A percentile compares a stretch with the other conserved stretches of the same genome.
These are phyloP conservation scores for Eucera pruinosa DNA, from an alignment of 2,888 invertebrate genomes.

Conservation along the genomic window DNA sequence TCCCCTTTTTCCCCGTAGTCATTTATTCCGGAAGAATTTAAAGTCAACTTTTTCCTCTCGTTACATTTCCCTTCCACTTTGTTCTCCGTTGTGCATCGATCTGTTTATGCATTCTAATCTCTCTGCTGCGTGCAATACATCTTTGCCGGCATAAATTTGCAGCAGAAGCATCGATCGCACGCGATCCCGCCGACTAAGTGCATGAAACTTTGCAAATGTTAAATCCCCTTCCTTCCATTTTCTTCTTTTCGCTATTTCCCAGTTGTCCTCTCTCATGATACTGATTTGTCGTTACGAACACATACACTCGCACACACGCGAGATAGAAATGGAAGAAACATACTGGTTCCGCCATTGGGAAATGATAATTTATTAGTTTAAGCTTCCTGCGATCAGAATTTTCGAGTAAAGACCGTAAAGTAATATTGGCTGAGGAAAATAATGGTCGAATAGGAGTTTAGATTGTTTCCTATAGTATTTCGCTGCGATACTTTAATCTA, in stretches of 20 bases:
- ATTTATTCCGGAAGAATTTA: conserved; percentile 15
- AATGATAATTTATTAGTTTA: background rate
- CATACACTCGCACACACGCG: too few species aligned
- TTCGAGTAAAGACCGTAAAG: too few species aligned
- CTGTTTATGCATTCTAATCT: conserved; percentile 30
- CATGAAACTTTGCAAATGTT: conserved; percentile 5
- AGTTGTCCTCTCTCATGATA: background rate
- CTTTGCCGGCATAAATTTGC: conserved; percentile 19
- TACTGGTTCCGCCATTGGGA: background rate
- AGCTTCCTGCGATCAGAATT: background rate
- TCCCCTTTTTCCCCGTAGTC: background rate
- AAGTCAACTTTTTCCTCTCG: background rate
- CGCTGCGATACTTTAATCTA: too few species aligned
- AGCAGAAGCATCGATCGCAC: conserved; percentile 20
- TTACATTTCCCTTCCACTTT: conserved; percentile 1
- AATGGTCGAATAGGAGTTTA: background rate
- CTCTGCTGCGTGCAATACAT: conserved; percentile 7
- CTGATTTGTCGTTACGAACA: background rate
- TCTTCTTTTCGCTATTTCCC: background rate
- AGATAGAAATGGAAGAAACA: background rate
- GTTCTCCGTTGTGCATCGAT: conserved; percentile 8
- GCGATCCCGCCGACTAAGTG: conserved; percentile 6
- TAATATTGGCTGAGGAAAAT: too few species aligned
- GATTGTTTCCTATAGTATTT: too few species aligned
- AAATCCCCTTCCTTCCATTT: background rate